Evolutionary conservation across 2,113 vertebrate genomes (phyloP).

Genomic region (Microtus oregoni): DNA sequence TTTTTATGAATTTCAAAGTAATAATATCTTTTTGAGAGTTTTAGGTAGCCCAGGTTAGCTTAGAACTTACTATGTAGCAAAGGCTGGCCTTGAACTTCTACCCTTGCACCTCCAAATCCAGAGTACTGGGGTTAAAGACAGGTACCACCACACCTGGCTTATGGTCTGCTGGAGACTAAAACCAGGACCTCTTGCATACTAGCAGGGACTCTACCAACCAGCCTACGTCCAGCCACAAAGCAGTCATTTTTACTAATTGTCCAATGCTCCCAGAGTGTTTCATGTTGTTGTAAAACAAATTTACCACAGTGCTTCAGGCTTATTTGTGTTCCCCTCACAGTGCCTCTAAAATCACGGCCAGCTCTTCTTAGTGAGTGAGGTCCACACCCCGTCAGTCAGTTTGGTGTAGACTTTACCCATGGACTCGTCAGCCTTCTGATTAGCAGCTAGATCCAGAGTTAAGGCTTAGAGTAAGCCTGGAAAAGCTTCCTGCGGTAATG

Average conservation of each 20-base stretch:
- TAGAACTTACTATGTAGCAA: not conserved
- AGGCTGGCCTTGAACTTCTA: not conserved
- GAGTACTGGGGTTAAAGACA: not conserved
- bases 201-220: not conserved
- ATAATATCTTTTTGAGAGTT: not conserved
- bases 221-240: not conserved
- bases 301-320: accelerated
- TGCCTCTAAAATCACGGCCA: not conserved
- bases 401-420: accelerated
- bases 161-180: not conserved
- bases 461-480: not conserved
- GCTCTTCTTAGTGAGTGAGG: not conserved
- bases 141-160: not conserved
- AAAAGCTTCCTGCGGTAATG: not conserved
- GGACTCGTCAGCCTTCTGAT: not conserved
- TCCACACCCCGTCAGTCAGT: accelerated
- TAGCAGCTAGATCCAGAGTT: not conserved
- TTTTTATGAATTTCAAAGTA: not conserved
- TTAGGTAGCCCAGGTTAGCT: not conserved
- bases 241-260: not conserved
- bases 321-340: not conserved
- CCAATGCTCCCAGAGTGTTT: too few species aligned
- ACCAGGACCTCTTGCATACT: too few species aligned
- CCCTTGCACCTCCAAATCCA: not conserved
- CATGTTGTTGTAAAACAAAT: accelerated